Conservation (phyloP, 2,797 vertebrate genomes). For the Mastacembelus armatus region DNA sequence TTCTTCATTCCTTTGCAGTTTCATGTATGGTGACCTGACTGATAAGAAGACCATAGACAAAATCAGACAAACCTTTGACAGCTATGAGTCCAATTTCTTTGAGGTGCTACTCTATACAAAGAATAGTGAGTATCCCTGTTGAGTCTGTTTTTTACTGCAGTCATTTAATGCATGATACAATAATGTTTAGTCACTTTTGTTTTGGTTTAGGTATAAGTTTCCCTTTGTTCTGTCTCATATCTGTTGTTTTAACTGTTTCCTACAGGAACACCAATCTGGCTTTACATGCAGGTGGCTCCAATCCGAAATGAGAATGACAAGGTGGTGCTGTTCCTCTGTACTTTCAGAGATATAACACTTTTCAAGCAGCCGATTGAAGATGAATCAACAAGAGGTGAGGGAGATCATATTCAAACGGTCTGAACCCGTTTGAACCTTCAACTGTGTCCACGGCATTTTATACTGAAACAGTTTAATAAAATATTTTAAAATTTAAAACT, state of each 20-base stretch:
- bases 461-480: conserved; percentile 1
- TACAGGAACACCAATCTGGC: conserved; percentile 96
- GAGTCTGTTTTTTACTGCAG: neutral
- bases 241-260: neutral
- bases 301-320: conserved; percentile 99
- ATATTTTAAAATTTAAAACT: no score
- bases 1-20: conserved; percentile 80
- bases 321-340: conserved; percentile 98
- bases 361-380: conserved; percentile 99
- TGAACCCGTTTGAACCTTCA: no score
- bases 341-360: conserved; percentile 98
- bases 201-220: neutral
- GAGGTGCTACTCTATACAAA: conserved; percentile 98
- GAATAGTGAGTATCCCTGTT: conserved; percentile 88
- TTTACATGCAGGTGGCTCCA: conserved; percentile 99
- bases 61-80: conserved; percentile 94
- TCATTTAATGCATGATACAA: neutral
- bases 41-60: conserved; percentile 96
- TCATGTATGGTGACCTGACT: conserved; percentile 98
- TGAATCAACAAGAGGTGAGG: conserved; percentile 93
- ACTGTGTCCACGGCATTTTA: neutral
- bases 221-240: neutral
- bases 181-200: neutral
- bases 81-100: conserved; percentile 96
- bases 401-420: neutral